Base-by-base conservation (phyloP, 2,113 vertebrate species). In the Callithrix jacchus region DNA sequence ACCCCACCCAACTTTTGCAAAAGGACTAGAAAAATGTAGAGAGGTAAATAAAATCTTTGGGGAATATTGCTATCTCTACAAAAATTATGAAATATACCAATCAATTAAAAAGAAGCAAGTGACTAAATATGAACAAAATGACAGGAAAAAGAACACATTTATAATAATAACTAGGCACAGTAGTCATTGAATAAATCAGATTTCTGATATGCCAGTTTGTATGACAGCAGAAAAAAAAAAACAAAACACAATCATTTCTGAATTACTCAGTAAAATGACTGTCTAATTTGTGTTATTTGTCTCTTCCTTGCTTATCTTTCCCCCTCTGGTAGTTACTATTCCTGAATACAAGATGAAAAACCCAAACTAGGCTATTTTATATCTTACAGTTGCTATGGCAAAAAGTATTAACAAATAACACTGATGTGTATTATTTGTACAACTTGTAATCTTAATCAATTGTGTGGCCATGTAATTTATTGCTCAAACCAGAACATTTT, bases 111-210 rank as follows among this genome's bases (percentile, higher is more conserved):
- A 89, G 84, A 87, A 77, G 12, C 40, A 94, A 86, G 49, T 87
- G 20, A 80, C 12, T 66, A 68, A 80, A 71, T 61, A 74, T 49
- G 14, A 93, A 83, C 47, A 93, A 87, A 95, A 91, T 45, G 52
- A 80, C 74, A 94, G 13, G 66, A 94, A 94, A 87, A 66, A 74
- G 56, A 7, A 68, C 58, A 71, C 64, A 91, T 66, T 32, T 47
- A 40, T 82, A 58, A 54, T 81, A 58, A 83, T 40, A 91, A 91
- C 30, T 66, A 93, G 40, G 52, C 32, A 84, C 47, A 93, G n/a
- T 54, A 93, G 93, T 93, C 83, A 47, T 68, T 35, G 27, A 92
- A 86, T 77, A 97, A 95, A 96, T 95, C 84, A 87, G 47, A 93
- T 89, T 93, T 89, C 30, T 95, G 70, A 74, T 61, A 84, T 92